phyloP scores from a whole-genome alignment of 1,140 invertebrate species.

The Whitmania pigra region DNA sequence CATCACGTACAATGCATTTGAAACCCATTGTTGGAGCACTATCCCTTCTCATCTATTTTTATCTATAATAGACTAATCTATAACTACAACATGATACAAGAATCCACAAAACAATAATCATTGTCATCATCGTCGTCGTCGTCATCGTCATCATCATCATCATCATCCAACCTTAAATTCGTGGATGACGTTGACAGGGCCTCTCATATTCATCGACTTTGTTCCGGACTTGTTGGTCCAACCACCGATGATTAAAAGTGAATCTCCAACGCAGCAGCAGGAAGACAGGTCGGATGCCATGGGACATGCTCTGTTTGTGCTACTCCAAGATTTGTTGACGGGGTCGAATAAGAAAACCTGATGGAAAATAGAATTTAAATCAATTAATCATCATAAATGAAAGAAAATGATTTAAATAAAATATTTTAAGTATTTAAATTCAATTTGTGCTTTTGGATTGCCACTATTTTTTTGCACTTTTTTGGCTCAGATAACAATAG shows the following conservation, averaged over 20 bases:
- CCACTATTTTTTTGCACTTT: no score
- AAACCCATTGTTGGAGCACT: no score
- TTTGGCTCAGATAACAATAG: no score
- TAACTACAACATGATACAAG: no score
- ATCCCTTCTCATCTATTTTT: no score
- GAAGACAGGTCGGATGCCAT: slow-evolving; percentile 23
- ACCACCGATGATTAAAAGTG: slow-evolving; percentile 22
- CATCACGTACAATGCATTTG: no score
- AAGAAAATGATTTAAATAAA: no score
- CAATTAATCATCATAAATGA: no score
- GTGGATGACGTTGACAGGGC: slow-evolving; percentile 24
- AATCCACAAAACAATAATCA: no score
- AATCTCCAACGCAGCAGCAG: slow-evolving; percentile 21
- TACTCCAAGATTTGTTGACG: slow-evolving; percentile 26
- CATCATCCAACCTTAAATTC: slow-evolving; percentile 21
- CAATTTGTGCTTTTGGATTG: no score
- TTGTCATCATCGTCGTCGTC: background rate
- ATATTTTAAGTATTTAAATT: no score
- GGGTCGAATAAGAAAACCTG: slow-evolving; percentile 22
- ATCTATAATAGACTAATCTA: no score
- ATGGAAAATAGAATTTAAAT: background rate
- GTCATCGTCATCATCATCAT: background rate
- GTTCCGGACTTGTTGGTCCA: slow-evolving; percentile 19
- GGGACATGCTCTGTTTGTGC: slow-evolving; percentile 20
- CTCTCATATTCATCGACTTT: slow-evolving; percentile 23